Conservation (phyloP, 2,888 invertebrate species). For the Lasioglossum morio region DNA sequence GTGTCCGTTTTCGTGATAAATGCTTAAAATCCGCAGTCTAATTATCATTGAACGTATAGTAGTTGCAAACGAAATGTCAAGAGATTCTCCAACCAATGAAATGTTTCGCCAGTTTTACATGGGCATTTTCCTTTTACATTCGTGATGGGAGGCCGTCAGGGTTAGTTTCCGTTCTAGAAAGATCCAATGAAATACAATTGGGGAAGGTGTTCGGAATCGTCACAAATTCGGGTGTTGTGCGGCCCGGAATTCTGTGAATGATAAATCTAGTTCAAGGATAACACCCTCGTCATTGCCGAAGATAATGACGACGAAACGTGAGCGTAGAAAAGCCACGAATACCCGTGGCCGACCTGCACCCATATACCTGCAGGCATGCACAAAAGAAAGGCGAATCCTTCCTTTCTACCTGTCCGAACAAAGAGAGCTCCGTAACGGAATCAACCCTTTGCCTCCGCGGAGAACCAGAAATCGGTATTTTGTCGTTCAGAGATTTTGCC, state of each 20-base stretch:
- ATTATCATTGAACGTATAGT: neutral
- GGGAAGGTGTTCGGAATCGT: conserved; percentile 40
- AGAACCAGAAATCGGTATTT: conserved; percentile 53
- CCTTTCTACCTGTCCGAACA: conserved; percentile 77
- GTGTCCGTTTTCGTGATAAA: no score
- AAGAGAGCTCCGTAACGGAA: conserved; percentile 75
- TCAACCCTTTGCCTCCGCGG: conserved; percentile 66
- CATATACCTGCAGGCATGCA: conserved; percentile 68
- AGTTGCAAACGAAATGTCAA: neutral
- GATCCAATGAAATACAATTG: conserved; percentile 30
- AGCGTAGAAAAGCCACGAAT: conserved; percentile 67
- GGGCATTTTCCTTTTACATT: neutral
- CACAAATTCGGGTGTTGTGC: conserved; percentile 40
- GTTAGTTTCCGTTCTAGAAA: conserved; percentile 20
- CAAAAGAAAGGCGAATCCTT: conserved; percentile 73
- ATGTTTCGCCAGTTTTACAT: neutral
- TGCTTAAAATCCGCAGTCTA: no score
- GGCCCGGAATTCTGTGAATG: conserved; percentile 61
- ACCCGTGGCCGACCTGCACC: conserved; percentile 66
- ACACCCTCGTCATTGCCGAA: conserved; percentile 74
- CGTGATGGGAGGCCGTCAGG: neutral
- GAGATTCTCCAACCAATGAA: neutral
- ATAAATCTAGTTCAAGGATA: conserved; percentile 76
- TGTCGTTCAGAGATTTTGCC: conserved; percentile 39
- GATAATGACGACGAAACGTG: conserved; percentile 70